These are phyloP conservation scores for Conopomorpha cramerella DNA, from an alignment of 1,140 invertebrate species.

Conservation along the genomic window DNA sequence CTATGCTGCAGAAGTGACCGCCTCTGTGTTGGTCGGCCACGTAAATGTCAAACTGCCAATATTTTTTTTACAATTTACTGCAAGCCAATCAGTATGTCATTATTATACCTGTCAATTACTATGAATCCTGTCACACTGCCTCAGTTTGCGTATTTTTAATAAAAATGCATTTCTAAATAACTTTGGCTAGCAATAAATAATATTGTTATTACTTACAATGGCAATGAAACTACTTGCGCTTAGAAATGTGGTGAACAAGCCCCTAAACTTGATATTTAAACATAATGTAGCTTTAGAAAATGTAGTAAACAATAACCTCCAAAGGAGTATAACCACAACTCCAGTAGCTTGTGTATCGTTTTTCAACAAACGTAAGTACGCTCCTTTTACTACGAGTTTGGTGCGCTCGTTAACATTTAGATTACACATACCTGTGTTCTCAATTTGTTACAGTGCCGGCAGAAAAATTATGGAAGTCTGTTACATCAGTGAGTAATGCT, in stretches of 20 bases:
- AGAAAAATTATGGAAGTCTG: constrained; percentile 89
- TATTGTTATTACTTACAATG: too few species aligned
- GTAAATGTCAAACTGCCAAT: too few species aligned
- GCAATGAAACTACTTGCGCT: constrained; percentile 24
- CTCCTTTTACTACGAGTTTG: background rate
- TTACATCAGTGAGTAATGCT: constrained; percentile 94
- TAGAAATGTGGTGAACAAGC: constrained; percentile 16
- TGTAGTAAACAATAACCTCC: constrained; percentile 32
- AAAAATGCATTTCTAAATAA: too few species aligned
- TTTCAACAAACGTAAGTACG: constrained; percentile 43
- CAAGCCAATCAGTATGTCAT: too few species aligned
- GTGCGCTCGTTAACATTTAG: constrained; percentile 4
- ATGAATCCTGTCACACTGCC: too few species aligned
- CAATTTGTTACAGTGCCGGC: constrained; percentile 75
- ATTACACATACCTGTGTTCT: too few species aligned
- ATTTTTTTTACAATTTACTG: too few species aligned
- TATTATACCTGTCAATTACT: too few species aligned
- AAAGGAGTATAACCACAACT: constrained; percentile 28
- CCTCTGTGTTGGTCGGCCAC: too few species aligned
- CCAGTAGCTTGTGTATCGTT: constrained; percentile 30
- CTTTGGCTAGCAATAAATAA: too few species aligned
- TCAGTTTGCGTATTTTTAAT: too few species aligned
- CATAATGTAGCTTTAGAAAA: constrained; percentile 14
- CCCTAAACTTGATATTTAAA: constrained; percentile 17
- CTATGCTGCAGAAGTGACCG: too few species aligned